Base-by-base conservation (phyloP, 2,797 vertebrate genomes). In the Rhabdophis nuchalis region DNA sequence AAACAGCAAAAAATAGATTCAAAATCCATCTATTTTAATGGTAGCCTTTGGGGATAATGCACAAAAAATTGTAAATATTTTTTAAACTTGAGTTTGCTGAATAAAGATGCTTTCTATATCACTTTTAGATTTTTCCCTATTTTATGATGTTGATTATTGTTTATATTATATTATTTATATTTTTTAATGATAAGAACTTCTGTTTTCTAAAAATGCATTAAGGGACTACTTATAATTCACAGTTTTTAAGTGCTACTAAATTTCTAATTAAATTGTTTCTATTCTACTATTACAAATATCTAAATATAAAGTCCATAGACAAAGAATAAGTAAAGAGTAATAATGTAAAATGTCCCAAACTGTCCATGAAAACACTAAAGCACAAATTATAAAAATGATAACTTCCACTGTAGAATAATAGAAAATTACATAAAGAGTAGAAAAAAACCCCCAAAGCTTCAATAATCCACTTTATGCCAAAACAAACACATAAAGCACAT, bases 291-390 rank as follows among this genome's bases (percentile, higher is more conserved):
- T 18, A 87, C 93, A 91, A 27, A 89, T 53, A 27, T 86, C 91
- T 57, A 10, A 2, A 96, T 94, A 41, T 5, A 68, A 92, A 88
- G n/a, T 14, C 53, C 52, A 60, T 0, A 36, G 88, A 54, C 85
- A 94, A 46, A 87, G 85, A 94, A 61, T 94, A 92, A 94, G 93
- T 95, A 95, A 95, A 1, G 18, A 95, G 61, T 85, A 93, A 61
- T 90, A 89, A 92, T 91, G 90, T 95, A 88, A 9, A 58, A 7
- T 90, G 91, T 90, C 90, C 2, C 5, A 95, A 77, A 82, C 36
- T 9, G 3, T 41, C 9, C 20, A 20, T 8, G 0, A 86, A 88
- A 58, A 91, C 90, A 82, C n/a, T 29, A 77, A 94, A 93, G 95
- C 92, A 95, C 94, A 96, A 95, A 95, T 64, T 5, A 60, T 52